A percentile compares a stretch with the other conserved stretches of the same genome.
These are phyloP conservation scores for Apostichopus japonicus DNA, from an alignment of 35 echinoderm and acorn worm species.

Conservation along the genomic window DNA sequence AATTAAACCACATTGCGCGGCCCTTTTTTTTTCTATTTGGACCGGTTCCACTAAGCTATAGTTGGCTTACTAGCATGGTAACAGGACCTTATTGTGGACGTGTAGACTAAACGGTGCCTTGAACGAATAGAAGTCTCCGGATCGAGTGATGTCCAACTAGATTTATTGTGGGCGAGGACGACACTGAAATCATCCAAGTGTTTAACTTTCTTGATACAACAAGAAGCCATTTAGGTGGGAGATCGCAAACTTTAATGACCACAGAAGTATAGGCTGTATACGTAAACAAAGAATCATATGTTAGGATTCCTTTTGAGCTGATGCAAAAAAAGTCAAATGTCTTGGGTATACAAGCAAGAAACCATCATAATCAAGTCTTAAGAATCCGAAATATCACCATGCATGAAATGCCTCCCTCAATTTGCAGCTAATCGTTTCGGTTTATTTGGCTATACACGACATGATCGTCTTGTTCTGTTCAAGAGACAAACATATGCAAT, in stretches of 20 bases:
- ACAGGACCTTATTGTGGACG: background rate
- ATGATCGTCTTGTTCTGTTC: background rate
- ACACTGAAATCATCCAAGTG: background rate
- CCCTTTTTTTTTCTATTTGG: background rate
- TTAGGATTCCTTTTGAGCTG: background rate
- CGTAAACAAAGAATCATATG: background rate
- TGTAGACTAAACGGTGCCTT: conserved; percentile 21
- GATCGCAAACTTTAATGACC: background rate
- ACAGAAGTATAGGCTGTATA: background rate
- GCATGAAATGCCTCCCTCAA: background rate
- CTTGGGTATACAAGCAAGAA: background rate
- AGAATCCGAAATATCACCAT: background rate
- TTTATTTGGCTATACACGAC: background rate
- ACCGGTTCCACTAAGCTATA: background rate
- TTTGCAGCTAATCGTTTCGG: background rate
- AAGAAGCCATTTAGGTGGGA: background rate
- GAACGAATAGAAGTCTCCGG: background rate
- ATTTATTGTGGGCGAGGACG: background rate
- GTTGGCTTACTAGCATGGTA: background rate
- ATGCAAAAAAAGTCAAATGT: background rate
- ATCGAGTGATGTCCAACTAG: conserved; percentile 20
- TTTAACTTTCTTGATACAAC: background rate
- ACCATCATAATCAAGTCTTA: background rate
- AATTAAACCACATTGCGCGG: background rate
- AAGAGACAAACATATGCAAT: background rate